Evolutionary conservation across 2,888 invertebrate species (phyloP).

Genomic region (Apantesis nais): DNA sequence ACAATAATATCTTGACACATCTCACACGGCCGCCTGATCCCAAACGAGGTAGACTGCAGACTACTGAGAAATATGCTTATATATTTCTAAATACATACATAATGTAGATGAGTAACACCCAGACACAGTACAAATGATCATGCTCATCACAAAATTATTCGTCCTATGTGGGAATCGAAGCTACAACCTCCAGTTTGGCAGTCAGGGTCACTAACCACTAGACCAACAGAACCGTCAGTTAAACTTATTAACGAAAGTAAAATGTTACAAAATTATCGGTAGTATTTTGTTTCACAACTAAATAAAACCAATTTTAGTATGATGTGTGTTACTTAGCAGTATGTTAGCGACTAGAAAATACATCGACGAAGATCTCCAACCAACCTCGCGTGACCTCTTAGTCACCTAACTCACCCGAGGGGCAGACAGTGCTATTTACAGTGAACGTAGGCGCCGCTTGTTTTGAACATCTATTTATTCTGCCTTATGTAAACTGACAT

Average conservation of each 20-base stretch:
- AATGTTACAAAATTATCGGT: not conserved
- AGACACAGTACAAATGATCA: too few relatives aligned
- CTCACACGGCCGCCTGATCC: too few relatives aligned
- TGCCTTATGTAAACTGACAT: slow-evolving; percentile 19
- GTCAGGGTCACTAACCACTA: too few relatives aligned
- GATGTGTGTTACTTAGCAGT: not conserved
- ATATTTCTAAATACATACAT: too few relatives aligned
- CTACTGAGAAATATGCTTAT: too few relatives aligned
- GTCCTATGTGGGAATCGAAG: too few relatives aligned
- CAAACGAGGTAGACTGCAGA: too few relatives aligned
- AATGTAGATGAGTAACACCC: too few relatives aligned
- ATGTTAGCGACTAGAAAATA: not conserved
- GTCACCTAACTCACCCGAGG: slow-evolving; percentile 11
- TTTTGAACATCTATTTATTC: slow-evolving; percentile 15
- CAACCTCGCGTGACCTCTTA: slow-evolving; percentile 5
- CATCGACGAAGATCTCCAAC: not conserved
- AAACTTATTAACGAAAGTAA: not conserved
- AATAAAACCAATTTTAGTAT: not conserved
- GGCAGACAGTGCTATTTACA: slow-evolving; percentile 13
- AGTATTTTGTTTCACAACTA: not conserved
- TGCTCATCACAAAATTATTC: too few relatives aligned
- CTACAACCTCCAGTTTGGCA: too few relatives aligned
- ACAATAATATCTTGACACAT: too few relatives aligned
- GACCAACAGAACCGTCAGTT: too few relatives aligned
- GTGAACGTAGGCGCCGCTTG: slow-evolving; percentile 17